These are phyloP conservation scores for Epinephelus awoara DNA, from an alignment of 2,797 vertebrate genomes.

Conservation along the genomic window DNA sequence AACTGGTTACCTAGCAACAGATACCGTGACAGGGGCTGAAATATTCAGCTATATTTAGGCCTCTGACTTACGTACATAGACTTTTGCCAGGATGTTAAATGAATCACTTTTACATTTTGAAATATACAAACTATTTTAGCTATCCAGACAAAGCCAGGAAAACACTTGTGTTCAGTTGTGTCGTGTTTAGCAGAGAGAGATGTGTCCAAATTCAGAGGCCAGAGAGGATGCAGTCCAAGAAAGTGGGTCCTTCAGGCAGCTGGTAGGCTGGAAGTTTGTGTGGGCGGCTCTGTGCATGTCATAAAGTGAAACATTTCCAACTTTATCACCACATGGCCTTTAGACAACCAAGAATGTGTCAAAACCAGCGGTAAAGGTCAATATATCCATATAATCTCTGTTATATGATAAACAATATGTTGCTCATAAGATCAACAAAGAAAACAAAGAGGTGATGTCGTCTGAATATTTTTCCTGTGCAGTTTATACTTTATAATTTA, in stretches of 20 bases:
- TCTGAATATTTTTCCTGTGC: no score
- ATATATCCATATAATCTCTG: background rate
- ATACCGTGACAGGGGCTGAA: conserved; percentile 1
- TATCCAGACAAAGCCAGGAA: background rate
- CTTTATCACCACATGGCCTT: background rate
- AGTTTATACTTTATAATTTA: no score
- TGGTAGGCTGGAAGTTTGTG: no score
- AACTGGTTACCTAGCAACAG: conserved; percentile 39
- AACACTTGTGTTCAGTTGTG: background rate
- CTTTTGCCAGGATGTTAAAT: background rate
- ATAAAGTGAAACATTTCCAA: background rate
- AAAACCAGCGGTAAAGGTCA: background rate
- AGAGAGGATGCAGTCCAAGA: background rate
- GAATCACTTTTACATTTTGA: background rate
- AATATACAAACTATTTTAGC: background rate
- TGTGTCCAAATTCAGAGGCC: background rate
- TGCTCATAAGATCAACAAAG: no score
- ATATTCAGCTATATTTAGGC: background rate
- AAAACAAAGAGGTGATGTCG: no score
- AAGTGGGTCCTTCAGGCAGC: background rate
- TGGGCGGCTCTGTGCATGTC: background rate
- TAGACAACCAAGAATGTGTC: background rate
- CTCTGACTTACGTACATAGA: background rate
- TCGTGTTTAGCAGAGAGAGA: background rate
- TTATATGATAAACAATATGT: no score